Base-by-base conservation (phyloP, 2,113 vertebrate species). In the Verasper variegatus region DNA sequence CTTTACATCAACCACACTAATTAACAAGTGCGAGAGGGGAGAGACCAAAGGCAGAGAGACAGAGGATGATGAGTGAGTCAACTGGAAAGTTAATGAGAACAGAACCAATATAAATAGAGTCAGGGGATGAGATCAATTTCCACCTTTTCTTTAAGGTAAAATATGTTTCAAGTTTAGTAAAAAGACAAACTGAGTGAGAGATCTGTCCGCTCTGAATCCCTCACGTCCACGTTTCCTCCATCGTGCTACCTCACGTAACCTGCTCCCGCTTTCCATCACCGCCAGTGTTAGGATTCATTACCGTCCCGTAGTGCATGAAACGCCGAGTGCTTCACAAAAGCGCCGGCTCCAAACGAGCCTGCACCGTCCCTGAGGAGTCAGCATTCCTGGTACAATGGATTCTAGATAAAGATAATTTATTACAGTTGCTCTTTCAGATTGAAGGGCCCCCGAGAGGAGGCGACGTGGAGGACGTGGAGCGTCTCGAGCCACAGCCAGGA, bases 361-460 rank as follows among this genome's bases (percentile, higher is more conserved):
- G 60, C 66, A 0, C 54, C 3, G 42, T 82, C 86, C 86, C 85
- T 49, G 64, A 84, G 74, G 84, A 88, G 74, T 78, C 71, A 55
- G 80, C 71, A 49, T 73, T 70, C 75, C 79, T 51, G 81, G 74
- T 74, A 86, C 88, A 91, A 90, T 79, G 80, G 81, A 87, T 87
- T 86, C 81, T n/a, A 88, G 90, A 89, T 89, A 82, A 88, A 87
- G 85, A 92, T 89, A 86, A 90, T 92, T 88, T 90, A 90, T 89
- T 88, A 86, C 72, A 68, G 72, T 71, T 58, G 54, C 82, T 80
- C 27, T 61, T 79, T 76, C 70, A 78, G 62, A 81, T 68, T 71
- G 73, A 82, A 68, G 45, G 45, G 51, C 83, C 80, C 80, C 45
- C 17, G 42, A 59, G 86, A 85, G 78, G 67, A 76, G 59, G 67